Percentiles rank a stretch among this genome's conserved stretches.
phyloP scores from a whole-genome alignment of 2,113 vertebrate species.

The Lagenorhynchus albirostris region DNA sequence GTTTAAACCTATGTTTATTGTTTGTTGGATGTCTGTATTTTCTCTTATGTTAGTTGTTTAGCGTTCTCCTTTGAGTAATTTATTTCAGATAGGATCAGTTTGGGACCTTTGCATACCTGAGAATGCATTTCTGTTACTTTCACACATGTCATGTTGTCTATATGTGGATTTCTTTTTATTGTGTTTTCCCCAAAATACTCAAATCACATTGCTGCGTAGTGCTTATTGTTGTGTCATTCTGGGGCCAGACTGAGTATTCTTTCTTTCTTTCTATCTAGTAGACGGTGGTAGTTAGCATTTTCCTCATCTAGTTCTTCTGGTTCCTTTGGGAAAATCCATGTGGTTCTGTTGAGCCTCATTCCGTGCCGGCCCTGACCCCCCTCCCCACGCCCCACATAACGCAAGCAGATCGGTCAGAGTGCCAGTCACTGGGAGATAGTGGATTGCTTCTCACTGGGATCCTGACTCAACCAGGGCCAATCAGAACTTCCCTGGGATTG shows the following conservation, averaged over 20 bases:
- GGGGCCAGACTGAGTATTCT: background rate
- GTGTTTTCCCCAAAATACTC: background rate
- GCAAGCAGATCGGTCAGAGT: background rate
- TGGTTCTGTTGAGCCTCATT: background rate
- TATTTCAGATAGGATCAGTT: background rate
- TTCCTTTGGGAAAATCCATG: background rate
- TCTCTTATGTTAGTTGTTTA: background rate
- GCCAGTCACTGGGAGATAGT: background rate
- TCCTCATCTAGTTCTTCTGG: background rate
- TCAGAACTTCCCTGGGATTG: background rate
- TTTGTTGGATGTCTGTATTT: background rate
- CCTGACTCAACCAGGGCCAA: background rate
- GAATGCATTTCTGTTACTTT: background rate
- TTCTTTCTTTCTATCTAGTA: background rate
- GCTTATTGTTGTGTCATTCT: background rate
- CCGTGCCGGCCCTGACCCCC: too few relatives aligned
- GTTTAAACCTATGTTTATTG: background rate
- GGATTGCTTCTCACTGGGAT: background rate
- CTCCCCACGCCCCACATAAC: accelerated
- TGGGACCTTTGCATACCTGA: background rate
- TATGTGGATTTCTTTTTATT: background rate
- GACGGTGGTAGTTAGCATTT: background rate
- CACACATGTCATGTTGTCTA: background rate
- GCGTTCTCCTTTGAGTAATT: background rate
- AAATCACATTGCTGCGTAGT: background rate